Base-by-base conservation (phyloP, 2,888 invertebrate species). In the Calameuta filiformis region DNA sequence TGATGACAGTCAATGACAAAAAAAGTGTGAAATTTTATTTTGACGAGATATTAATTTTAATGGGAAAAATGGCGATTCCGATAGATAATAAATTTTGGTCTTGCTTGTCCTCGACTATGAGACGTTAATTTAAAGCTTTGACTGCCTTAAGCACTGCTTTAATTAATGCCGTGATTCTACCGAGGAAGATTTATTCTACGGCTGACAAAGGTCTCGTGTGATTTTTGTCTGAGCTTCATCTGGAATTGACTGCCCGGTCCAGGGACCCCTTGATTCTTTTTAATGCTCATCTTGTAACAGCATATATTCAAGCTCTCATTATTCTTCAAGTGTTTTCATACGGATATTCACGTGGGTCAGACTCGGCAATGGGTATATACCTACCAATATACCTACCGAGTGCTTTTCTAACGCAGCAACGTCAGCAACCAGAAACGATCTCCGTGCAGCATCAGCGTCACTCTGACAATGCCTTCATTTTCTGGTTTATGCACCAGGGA, bases 381-480 rank as follows among this genome's bases (percentile, higher is more conserved):
- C 31, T 31, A 31, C 31, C 31, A 31, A 31, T 33, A 34, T n/a
- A 35, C 35, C 35, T 2, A 33, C 12, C 11, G 35, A 33, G 74
- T 74, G 74, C 34, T 74, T 30, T 74, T 35, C 74, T 35, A 33
- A 12, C 37, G 23, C 35, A 35, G 35, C 30, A 35, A 34, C 15
- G 4, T 15, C 35, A 35, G 74, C 74, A 35, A 23, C 37, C n/a
- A 30, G 69, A 15, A 15, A 35, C 30, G 73, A 35, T 30, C 71
- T 71, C 9, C 33, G 15, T 31, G 31, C 30, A 30, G 2, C 71
- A 30, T 6, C 71, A 6, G 56, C 23, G 2, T 15, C 56, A 9
- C 9, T 56, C 56, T 35, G 74, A 74, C 74, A 74, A 74, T 74
- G 74, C 74, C 34, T 35, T 74, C 74, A 23, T 74, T 74, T 74